These are phyloP conservation scores for Zaprionus obscuricornis DNA, from an alignment of 2,888 invertebrate species.

Conservation along the genomic window DNA sequence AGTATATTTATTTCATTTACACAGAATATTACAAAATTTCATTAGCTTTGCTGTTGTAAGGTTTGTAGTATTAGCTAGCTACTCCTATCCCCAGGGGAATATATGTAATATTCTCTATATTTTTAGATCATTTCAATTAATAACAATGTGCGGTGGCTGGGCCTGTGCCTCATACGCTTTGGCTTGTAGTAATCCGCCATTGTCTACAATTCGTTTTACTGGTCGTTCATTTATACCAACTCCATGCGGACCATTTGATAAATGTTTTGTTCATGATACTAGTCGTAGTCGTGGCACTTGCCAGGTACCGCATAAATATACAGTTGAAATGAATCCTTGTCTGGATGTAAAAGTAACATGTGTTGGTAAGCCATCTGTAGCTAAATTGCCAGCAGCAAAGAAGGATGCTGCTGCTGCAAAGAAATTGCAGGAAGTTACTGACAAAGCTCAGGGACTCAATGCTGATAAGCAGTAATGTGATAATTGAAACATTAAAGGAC, in stretches of 20 bases:
- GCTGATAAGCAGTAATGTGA: no score
- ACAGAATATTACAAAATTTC: no score
- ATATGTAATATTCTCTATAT: no score
- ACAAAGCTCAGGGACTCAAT: no score
- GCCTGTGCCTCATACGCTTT: slow-evolving; percentile 61
- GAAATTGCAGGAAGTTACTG: no score
- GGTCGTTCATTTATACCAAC: slow-evolving; percentile 64
- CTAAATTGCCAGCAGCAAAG: no score
- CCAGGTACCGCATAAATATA: slow-evolving; percentile 27
- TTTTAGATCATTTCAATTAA: not conserved
- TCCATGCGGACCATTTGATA: slow-evolving; percentile 55
- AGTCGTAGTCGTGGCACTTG: slow-evolving; percentile 49
- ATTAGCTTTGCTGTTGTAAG: no score
- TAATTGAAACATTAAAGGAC: no score
- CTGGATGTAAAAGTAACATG: not conserved
- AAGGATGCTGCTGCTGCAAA: no score
- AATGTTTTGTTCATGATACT: slow-evolving; percentile 47
- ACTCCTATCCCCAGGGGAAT: not conserved
- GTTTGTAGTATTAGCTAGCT: no score
- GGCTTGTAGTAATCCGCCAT: slow-evolving; percentile 53
- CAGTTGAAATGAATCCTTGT: slow-evolving; percentile 20
- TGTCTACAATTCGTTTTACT: slow-evolving; percentile 61
- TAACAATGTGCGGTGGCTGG: slow-evolving; percentile 65
- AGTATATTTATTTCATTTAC: no score
- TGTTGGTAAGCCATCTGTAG: not conserved